Conservation (phyloP, 2,113 vertebrate species). For the Rafetus swinhoei region DNA sequence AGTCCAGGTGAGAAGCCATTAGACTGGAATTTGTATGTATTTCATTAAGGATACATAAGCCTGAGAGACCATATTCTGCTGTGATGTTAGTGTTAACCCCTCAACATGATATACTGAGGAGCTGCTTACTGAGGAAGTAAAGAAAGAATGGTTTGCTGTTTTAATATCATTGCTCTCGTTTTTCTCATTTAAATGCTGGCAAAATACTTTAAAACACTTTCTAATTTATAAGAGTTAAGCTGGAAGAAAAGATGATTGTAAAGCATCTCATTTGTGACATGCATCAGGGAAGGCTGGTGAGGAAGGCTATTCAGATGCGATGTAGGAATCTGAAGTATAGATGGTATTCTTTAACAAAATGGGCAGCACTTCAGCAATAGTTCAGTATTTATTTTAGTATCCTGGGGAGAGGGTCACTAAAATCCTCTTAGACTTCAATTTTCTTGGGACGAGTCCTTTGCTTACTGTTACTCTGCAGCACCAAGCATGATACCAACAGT, state of each 20-base stretch:
- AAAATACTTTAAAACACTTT: not conserved
- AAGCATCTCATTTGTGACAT: not conserved
- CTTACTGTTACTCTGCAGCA: not conserved
- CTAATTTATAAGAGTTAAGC: not conserved
- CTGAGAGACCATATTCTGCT: not conserved
- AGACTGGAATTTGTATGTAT: not conserved
- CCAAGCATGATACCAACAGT: not conserved
- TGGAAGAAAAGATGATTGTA: constrained; percentile 9
- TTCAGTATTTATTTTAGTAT: rapidly evolving
- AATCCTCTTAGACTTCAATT: not conserved
- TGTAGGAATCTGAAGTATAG: not conserved
- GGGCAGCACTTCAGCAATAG: not conserved
- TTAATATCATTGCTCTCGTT: not conserved
- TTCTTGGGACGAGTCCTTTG: not conserved
- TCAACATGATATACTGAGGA: not conserved
- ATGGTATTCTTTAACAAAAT: not conserved
- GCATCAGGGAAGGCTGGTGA: not conserved
- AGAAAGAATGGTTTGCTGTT: not conserved
- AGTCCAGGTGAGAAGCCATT: constrained; percentile 91
- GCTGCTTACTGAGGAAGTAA: not conserved
- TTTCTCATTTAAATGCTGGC: not conserved
- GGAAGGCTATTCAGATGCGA: not conserved
- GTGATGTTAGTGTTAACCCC: not conserved
- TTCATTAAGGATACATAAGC: not conserved
- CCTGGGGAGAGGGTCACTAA: not conserved